Conservation (phyloP, 2,113 vertebrate genomes). For the Plectropomus leopardus region DNA sequence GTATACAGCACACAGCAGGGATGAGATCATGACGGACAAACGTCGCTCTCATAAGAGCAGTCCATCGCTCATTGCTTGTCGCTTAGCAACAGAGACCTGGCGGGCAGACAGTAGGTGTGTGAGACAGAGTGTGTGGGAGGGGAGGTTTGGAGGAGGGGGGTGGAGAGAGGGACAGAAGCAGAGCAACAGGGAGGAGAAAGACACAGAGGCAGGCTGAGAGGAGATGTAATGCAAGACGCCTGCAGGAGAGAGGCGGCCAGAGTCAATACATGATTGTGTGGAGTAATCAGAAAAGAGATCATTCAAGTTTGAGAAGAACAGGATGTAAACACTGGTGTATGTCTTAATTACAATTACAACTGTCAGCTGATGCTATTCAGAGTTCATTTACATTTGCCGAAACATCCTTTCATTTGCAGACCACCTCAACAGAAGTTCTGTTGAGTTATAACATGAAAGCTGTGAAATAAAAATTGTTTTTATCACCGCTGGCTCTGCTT, state of each 20-base stretch:
- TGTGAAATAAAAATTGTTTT: not conserved
- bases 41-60: constrained; percentile 84
- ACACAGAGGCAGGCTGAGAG: constrained; percentile 27
- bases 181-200: constrained; percentile 57
- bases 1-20: constrained; percentile 31
- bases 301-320: constrained; percentile 36
- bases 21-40: constrained; percentile 84
- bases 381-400: constrained; percentile 10
- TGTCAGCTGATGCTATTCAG: not conserved
- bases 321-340: constrained; percentile 18
- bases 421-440: not conserved
- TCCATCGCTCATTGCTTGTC: constrained; percentile 81
- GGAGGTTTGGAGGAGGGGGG: constrained; percentile 54
- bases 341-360: not conserved
- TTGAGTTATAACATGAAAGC: constrained; percentile 12
- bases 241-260: constrained; percentile 35
- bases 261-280: constrained; percentile 21
- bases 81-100: constrained; percentile 88
- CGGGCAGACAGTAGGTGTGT: constrained; percentile 86
- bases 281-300: constrained; percentile 33
- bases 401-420: constrained; percentile 19
- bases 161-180: constrained; percentile 46
- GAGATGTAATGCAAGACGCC: constrained; percentile 25
- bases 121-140: constrained; percentile 80
- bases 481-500: not conserved